Evolutionary conservation across 1,140 invertebrate genomes (phyloP).

Genomic region (Leucophenga varia): DNA sequence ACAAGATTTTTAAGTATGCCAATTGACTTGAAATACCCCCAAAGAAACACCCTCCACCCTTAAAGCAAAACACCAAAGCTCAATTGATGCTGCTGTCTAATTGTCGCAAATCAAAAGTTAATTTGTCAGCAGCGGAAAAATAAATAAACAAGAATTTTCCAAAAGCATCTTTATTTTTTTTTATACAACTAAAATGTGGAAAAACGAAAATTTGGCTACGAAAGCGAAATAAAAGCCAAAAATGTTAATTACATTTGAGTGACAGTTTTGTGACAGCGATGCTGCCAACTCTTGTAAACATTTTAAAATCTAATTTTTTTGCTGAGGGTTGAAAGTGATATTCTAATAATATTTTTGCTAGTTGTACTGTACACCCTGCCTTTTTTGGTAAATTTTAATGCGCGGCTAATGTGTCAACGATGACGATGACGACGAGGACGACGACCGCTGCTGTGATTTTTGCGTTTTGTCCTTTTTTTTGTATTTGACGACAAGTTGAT

Average conservation of each 20-base stretch:
- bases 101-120: not conserved
- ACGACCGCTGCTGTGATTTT: constrained; percentile 20
- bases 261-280: constrained; percentile 50
- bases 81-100: not conserved
- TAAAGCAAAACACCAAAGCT: too few relatives aligned
- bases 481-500: constrained; percentile 20
- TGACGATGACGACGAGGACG: constrained; percentile 39
- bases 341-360: too few relatives aligned
- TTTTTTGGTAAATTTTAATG: constrained; percentile 44
- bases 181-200: too few relatives aligned
- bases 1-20: not conserved
- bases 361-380: constrained; percentile 8
- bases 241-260: constrained; percentile 53
- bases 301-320: too few relatives aligned
- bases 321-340: too few relatives aligned
- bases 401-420: constrained; percentile 44
- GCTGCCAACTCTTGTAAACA: too few relatives aligned
- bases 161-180: not conserved
- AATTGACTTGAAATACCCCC: not conserved
- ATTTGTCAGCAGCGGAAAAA: constrained; percentile 33
- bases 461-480: constrained; percentile 13
- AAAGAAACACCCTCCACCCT: not conserved
- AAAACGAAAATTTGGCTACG: too few relatives aligned
- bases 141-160: constrained; percentile 13
- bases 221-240: too few relatives aligned